Base-by-base conservation (phyloP, 1,140 invertebrate genomes). In the Dufourea novaeangliae region DNA sequence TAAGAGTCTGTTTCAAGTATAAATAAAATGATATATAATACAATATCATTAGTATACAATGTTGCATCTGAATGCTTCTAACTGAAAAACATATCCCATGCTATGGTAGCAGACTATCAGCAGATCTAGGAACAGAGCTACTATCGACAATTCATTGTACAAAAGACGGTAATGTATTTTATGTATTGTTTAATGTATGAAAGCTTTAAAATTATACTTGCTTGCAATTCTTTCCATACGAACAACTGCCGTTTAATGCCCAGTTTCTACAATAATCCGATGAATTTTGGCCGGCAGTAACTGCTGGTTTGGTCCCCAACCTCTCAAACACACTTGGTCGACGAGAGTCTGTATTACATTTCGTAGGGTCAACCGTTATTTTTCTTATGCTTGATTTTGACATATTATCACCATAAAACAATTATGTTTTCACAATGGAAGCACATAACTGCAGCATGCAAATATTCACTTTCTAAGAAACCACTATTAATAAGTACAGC, bases 311-410 rank as follows among this genome's bases (percentile, higher is more conserved):
- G 44, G 95, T 96, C 79, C 96, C 96, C 84, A 96, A 94, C 85
- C 96, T 94, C 92, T 96, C 95, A 92, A 96, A 96, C 79, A 96
- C 96, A 94, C 95, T 96, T 80, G 95, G 95, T 90, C 95, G 94
- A 85, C 91, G 89, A 85, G 91, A 92, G 92, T 95, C 92, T 89
- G 93, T 94, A 92, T 95, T 95, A 90, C 93, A 93, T 94, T 95
- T 95, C 88, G 94, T 94, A 91, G 95, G 93, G 91, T 95, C 95
- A 91, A 95, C 95, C 92, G 95, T 95, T 92, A 95, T 95, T 94
- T 96, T 96, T 90, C 95, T 94, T 94, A 95, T 95, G 91, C 94
- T 94, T 94, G 95, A 94, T 93, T 95, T 95, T 94, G 95, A 95
- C 95, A 96, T 96, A 94, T 93, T 94, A 92, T 92, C 90, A 90